Evolutionary conservation across 2,888 invertebrate species (phyloP).

Genomic region (Tenthredo scrophulariae): DNA sequence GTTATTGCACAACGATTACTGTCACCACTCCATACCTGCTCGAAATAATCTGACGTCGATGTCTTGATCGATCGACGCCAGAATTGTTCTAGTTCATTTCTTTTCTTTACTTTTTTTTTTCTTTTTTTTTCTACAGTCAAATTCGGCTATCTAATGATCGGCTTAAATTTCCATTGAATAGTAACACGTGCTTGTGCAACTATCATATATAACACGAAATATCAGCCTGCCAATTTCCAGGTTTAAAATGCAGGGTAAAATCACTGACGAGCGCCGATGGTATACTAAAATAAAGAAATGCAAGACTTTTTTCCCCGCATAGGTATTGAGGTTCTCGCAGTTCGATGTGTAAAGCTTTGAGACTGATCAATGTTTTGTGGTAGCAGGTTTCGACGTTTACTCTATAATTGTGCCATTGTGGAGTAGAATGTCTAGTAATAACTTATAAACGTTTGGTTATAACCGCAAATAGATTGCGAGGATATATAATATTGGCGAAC

Average conservation of each 20-base stretch:
- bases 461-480: not conserved
- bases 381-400: not conserved
- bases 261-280: not conserved
- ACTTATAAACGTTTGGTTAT: not conserved
- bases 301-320: not conserved
- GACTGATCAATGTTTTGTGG: not conserved
- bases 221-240: not conserved
- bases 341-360: not conserved
- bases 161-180: conserved; percentile 8
- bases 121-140: not conserved
- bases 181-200: conserved; percentile 1
- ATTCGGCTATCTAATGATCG: conserved; percentile 6
- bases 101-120: not conserved
- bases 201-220: not conserved
- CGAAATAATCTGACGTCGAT: conserved; percentile 16
- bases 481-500: not conserved
- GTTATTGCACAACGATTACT: not conserved
- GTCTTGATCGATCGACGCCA: conserved; percentile 15
- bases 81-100: not conserved
- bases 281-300: not conserved
- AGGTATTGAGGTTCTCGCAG: not conserved
- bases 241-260: not conserved
- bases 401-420: not conserved
- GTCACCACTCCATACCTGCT: conserved; percentile 18
- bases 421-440: not conserved